Percentiles rank a stretch among this genome's conserved stretches.
phyloP scores from a whole-genome alignment of 2,113 vertebrate species.

The Lepidothrix coronata region DNA sequence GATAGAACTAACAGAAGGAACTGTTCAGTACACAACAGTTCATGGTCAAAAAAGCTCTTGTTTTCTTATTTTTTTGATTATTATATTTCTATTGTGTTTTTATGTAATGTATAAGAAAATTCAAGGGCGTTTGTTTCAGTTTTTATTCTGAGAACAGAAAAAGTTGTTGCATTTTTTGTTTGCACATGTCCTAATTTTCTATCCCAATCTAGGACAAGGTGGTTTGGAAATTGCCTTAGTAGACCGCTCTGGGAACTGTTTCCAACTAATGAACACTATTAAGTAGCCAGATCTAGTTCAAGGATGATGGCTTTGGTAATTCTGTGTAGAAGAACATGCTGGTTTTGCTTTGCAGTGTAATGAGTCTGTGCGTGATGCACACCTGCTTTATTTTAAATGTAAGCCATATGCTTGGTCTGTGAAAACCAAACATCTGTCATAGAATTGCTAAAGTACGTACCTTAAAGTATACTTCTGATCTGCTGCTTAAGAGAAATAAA shows the following conservation, averaged over 20 bases:
- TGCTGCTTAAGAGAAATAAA: neutral
- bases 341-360: slow-evolving; percentile 5
- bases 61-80: neutral
- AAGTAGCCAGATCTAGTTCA: slow-evolving; percentile 21
- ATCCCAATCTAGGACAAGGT: neutral
- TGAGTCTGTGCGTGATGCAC: neutral
- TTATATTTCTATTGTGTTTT: neutral
- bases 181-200: neutral
- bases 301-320: slow-evolving; percentile 14
- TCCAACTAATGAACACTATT: neutral
- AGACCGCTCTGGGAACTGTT: neutral
- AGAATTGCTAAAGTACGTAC: neutral
- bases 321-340: neutral
- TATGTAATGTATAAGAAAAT: neutral
- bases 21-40: neutral
- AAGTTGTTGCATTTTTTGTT: neutral
- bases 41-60: neutral
- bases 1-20: neutral
- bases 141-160: neutral
- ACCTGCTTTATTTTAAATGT: slow-evolving; percentile 14
- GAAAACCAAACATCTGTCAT: neutral
- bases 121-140: neutral
- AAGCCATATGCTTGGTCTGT: neutral
- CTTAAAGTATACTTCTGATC: neutral
- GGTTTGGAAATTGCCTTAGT: neutral